These are phyloP conservation scores for Albula glossodonta DNA, from an alignment of 2,113 vertebrate species.

Conservation along the genomic window DNA sequence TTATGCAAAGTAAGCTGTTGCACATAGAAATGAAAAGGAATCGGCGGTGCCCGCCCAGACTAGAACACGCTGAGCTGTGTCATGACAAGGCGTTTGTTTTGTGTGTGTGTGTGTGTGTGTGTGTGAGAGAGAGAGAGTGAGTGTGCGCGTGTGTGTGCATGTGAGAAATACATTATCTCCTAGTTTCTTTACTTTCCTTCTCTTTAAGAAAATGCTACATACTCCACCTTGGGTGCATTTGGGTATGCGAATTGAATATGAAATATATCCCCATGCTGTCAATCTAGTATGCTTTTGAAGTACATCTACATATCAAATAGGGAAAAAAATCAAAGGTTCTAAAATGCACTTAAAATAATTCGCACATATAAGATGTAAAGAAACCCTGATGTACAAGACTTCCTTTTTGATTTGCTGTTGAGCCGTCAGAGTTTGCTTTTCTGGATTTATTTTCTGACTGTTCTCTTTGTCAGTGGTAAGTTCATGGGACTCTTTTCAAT, in stretches of 20 bases:
- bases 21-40: background rate
- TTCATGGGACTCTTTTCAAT: background rate
- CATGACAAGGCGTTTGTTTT: background rate
- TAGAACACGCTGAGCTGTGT: background rate
- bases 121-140: too few species aligned
- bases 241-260: background rate
- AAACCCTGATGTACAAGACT: background rate
- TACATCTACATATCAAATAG: background rate
- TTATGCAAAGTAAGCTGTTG: background rate
- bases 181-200: background rate
- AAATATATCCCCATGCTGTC: background rate
- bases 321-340: background rate
- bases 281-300: background rate
- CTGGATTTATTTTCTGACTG: background rate
- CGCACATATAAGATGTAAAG: background rate
- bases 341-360: background rate
- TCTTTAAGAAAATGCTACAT: background rate
- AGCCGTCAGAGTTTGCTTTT: background rate
- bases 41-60: background rate
- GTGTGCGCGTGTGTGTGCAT: too few species aligned
- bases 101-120: too few species aligned
- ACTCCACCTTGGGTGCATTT: background rate
- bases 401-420: background rate
- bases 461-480: background rate
- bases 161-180: background rate